phyloP scores from a whole-genome alignment of 1,140 invertebrate genomes.

The Asobara japonica region DNA sequence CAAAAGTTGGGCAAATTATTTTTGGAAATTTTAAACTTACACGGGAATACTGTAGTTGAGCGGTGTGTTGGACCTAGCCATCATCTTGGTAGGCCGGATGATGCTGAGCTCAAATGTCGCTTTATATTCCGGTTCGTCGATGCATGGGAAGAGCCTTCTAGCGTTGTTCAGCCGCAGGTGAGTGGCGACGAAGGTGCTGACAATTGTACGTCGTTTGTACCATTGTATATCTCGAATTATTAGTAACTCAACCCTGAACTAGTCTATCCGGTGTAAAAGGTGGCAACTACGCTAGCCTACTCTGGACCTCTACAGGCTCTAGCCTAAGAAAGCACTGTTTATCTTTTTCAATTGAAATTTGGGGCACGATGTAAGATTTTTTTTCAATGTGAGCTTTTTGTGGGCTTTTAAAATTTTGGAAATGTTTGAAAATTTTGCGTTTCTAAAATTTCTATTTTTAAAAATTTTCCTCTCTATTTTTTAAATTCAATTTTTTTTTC shows the following conservation, averaged over 20 bases:
- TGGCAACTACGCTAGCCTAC: constrained; percentile 9
- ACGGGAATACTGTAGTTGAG: constrained; percentile 67
- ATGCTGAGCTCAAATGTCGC: constrained; percentile 75
- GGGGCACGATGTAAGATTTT: no score
- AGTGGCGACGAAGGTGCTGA: constrained; percentile 74
- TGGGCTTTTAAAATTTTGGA: no score
- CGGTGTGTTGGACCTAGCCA: constrained; percentile 74
- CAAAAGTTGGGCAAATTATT: no score
- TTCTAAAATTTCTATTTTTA: no score
- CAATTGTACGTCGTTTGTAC: constrained; percentile 39
- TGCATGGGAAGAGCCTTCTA: constrained; percentile 88
- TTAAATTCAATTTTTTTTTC: no score
- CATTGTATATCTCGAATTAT: constrained; percentile 19
- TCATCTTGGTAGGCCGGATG: constrained; percentile 70
- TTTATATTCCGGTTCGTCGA: constrained; percentile 90
- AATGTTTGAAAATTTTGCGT: no score
- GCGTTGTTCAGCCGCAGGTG: constrained; percentile 86
- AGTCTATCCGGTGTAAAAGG: neutral
- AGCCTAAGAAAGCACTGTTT: neutral
- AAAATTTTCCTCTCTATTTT: no score
- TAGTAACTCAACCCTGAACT: constrained; percentile 17
- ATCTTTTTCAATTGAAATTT: no score
- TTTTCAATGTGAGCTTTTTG: no score
- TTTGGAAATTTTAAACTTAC: constrained; percentile 66
- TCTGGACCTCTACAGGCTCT: neutral